These are phyloP conservation scores for Erythrolamprus reginae DNA, from an alignment of 2,113 vertebrate genomes.

Conservation along the genomic window DNA sequence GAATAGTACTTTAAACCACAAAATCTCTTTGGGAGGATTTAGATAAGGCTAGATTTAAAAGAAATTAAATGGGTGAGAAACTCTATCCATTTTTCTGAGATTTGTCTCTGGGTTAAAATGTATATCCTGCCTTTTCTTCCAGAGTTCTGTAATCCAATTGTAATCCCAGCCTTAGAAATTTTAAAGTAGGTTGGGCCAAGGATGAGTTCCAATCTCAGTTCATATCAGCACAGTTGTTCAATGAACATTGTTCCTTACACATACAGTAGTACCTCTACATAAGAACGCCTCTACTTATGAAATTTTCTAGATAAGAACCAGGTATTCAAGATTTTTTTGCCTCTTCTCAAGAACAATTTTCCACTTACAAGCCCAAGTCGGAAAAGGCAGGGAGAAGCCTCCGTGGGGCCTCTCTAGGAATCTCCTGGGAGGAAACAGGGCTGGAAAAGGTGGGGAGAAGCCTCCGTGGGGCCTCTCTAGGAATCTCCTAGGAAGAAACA, in stretches of 20 bases:
- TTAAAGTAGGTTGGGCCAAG: not conserved
- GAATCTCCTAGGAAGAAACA: too few relatives aligned
- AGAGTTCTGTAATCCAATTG: not conserved
- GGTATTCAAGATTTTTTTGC: too few relatives aligned
- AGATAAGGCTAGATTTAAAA: not conserved
- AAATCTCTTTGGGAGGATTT: not conserved
- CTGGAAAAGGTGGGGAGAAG: too few relatives aligned
- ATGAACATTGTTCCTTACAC: not conserved
- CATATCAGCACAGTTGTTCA: not conserved
- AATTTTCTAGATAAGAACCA: too few relatives aligned
- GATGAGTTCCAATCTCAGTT: not conserved
- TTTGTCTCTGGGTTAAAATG: not conserved
- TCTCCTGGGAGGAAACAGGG: too few relatives aligned
- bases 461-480: too few relatives aligned
- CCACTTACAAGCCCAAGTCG: too few relatives aligned
- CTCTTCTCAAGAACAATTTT: too few relatives aligned
- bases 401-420: too few relatives aligned
- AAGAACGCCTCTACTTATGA: too few relatives aligned
- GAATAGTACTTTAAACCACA: not conserved
- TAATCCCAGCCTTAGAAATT: not conserved
- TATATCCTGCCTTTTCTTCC: not conserved
- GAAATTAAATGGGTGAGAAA: not conserved
- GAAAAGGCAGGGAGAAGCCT: too few relatives aligned
- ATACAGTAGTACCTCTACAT: too few relatives aligned
- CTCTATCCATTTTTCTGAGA: not conserved